Evolutionary conservation across 1,140 invertebrate species (phyloP).

Genomic region (Meloidogyne exigua): DNA sequence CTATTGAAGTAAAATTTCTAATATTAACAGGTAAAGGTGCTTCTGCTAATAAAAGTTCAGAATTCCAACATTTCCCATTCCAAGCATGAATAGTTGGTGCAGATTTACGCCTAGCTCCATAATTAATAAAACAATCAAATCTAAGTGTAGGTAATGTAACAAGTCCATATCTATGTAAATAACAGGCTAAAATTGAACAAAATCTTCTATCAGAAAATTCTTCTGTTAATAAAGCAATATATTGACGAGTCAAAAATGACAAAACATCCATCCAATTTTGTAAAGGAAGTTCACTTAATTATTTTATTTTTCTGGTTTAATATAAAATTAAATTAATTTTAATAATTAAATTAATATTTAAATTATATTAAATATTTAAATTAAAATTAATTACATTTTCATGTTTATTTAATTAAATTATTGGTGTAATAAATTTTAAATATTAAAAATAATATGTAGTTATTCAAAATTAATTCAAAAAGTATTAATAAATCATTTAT

Average conservation of each 20-base stretch:
- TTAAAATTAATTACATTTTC: too few species aligned
- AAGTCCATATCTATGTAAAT: background rate
- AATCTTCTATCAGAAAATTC: conserved; percentile 2
- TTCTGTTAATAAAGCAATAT: background rate
- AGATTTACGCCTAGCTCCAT: background rate
- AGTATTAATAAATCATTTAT: too few species aligned
- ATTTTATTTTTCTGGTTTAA: too few species aligned
- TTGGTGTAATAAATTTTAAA: too few species aligned
- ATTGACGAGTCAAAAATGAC: background rate
- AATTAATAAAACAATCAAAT: background rate
- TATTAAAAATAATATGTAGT: too few species aligned
- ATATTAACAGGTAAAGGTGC: background rate
- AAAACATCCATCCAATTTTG: background rate
- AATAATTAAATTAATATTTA: too few species aligned
- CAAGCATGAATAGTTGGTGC: background rate
- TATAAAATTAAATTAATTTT: too few species aligned
- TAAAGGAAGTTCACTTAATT: background rate
- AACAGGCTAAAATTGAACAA: background rate
- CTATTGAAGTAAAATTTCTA: conserved; percentile 5
- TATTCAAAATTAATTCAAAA: too few species aligned
- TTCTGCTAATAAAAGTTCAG: background rate
- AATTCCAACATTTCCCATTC: background rate
- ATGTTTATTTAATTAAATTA: too few species aligned
- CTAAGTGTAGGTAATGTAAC: background rate
- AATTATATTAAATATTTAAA: too few species aligned